Evolutionary conservation across 2,888 invertebrate species (phyloP).

Genomic region (Lithophane semibrunnea): DNA sequence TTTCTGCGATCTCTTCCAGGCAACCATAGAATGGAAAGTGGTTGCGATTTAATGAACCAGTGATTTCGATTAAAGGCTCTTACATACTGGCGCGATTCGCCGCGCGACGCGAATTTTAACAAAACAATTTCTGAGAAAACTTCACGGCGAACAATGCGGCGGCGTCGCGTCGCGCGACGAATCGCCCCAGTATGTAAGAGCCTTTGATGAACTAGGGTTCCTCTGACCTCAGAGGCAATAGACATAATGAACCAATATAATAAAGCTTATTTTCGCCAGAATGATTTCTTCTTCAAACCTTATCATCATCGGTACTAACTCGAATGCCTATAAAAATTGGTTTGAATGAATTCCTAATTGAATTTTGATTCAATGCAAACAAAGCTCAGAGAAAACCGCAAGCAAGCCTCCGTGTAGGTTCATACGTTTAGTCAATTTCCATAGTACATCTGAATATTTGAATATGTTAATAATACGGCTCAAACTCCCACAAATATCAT

Average conservation of each 20-base stretch:
- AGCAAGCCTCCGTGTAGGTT: slow-evolving; percentile 28
- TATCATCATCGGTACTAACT: neutral
- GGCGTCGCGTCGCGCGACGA: too few species aligned
- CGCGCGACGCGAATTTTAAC: too few species aligned
- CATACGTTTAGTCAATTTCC: slow-evolving; percentile 53
- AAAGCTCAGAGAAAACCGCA: slow-evolving; percentile 32
- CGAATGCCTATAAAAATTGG: slow-evolving; percentile 22
- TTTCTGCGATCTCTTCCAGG: too few species aligned
- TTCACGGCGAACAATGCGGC: too few species aligned
- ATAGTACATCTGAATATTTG: slow-evolving; percentile 57
- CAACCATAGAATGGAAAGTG: too few species aligned
- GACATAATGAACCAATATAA: neutral
- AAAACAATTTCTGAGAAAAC: too few species aligned
- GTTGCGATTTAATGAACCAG: too few species aligned
- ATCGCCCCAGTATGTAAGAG: too few species aligned
- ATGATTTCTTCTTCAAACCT: slow-evolving; percentile 3
- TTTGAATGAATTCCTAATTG: slow-evolving; percentile 12
- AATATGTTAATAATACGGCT: slow-evolving; percentile 58
- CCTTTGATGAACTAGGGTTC: too few species aligned
- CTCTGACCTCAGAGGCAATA: neutral
- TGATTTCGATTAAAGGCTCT: too few species aligned
- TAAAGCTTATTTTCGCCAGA: neutral
- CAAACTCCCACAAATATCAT: slow-evolving; percentile 50
- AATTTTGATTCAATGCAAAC: slow-evolving; percentile 42
- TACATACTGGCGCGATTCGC: too few species aligned